Percentiles rank a stretch among this genome's conserved stretches.
These are phyloP conservation scores for Rhynchotus rufescens DNA, from an alignment of 2,797 vertebrate genomes.

Conservation along the genomic window DNA sequence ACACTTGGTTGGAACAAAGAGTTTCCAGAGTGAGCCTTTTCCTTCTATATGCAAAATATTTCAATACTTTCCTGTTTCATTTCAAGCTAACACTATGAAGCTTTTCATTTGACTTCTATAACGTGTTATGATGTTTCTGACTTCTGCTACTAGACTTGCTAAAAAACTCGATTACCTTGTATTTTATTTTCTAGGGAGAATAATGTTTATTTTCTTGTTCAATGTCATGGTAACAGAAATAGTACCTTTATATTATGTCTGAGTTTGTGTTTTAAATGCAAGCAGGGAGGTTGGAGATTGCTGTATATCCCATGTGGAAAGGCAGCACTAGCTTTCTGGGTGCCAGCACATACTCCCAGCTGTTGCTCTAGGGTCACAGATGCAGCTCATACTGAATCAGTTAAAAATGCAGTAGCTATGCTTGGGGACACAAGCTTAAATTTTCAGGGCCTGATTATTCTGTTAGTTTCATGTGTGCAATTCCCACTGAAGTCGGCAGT, in stretches of 20 bases:
- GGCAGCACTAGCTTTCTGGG: constrained; percentile 64
- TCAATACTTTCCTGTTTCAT: neutral
- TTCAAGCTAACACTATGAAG: constrained; percentile 3
- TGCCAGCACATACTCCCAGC: constrained; percentile 57
- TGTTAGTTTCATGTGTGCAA: constrained; percentile 56
- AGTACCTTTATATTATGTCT: constrained; percentile 29
- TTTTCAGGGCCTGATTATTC: constrained; percentile 73
- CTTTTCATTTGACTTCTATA: neutral
- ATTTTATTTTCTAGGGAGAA: constrained; percentile 25
- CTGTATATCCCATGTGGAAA: constrained; percentile 56
- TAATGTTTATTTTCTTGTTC: constrained; percentile 61
- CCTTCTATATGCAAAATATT: neutral
- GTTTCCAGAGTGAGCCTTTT: neutral
- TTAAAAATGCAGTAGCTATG: constrained; percentile 67
- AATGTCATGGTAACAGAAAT: constrained; percentile 73
- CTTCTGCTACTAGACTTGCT: constrained; percentile 63
- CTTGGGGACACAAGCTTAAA: constrained; percentile 60
- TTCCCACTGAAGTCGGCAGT: constrained; percentile 67
- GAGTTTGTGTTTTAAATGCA: constrained; percentile 56
- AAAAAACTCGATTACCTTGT: constrained; percentile 46
- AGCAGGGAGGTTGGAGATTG: constrained; percentile 47
- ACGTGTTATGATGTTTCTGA: neutral
- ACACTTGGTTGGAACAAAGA: neutral
- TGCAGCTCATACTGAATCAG: constrained; percentile 53
- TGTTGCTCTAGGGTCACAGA: constrained; percentile 65